These are phyloP conservation scores for Rhegmatorhina hoffmannsi DNA, from an alignment of 2,113 vertebrate genomes.

Conservation along the genomic window DNA sequence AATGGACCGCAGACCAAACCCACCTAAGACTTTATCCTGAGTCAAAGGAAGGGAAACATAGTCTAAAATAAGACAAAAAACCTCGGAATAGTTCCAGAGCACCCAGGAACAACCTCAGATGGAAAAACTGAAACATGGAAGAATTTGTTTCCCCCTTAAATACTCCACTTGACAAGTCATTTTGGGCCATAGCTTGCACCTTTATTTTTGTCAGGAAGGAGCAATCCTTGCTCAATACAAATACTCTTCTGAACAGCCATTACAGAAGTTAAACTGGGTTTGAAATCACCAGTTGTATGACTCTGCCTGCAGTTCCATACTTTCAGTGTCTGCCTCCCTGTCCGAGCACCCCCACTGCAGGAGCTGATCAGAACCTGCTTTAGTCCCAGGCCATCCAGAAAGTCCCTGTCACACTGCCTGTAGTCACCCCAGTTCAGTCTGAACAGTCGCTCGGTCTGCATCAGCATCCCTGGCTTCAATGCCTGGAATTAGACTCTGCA, in stretches of 20 bases:
- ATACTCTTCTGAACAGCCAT: not conserved
- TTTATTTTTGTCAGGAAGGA: not conserved
- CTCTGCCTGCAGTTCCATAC: rapidly evolving
- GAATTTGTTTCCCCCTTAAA: not conserved
- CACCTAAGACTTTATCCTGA: not conserved
- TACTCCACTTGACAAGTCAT: not conserved
- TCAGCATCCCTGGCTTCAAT: conserved; percentile 14
- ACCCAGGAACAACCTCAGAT: not conserved
- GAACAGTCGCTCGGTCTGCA: not conserved
- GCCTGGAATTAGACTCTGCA: conserved; percentile 32
- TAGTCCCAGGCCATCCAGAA: not conserved
- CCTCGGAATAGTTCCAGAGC: not conserved
- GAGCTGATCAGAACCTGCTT: not conserved
- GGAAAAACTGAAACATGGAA: not conserved
- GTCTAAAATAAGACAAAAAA: not conserved
- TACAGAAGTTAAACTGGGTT: not conserved
- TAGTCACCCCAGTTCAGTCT: not conserved
- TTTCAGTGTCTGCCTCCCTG: not conserved
- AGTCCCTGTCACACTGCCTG: rapidly evolving
- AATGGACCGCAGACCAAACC: not conserved
- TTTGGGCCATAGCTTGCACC: not conserved
- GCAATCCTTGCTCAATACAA: not conserved
- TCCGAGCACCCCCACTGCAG: not conserved
- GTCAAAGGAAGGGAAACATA: not conserved
- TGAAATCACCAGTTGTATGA: not conserved